Percentiles rank a stretch among this genome's conserved stretches.
phyloP scores from a whole-genome alignment of 2,888 invertebrate genomes.

The Sinhomidia bicolor region DNA sequence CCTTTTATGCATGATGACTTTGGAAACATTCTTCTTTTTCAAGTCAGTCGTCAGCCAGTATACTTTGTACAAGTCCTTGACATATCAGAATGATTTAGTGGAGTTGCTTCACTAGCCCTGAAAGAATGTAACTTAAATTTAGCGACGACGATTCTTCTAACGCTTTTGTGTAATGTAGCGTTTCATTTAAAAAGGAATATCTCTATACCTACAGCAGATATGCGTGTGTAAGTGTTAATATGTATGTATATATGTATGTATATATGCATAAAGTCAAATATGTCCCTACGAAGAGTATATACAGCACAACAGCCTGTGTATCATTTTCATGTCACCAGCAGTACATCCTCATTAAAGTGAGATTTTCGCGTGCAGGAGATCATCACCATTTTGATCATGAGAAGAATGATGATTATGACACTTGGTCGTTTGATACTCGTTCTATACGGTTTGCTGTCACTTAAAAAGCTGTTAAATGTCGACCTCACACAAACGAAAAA shows the following conservation, averaged over 20 bases:
- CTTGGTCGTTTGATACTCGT: not conserved
- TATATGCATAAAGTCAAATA: not conserved
- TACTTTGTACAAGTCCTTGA: constrained; percentile 31
- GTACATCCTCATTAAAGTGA: constrained; percentile 80
- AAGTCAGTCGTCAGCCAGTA: not conserved
- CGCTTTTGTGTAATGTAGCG: not conserved
- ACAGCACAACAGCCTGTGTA: constrained; percentile 59
- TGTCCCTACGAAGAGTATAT: not conserved
- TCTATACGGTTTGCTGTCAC: constrained; percentile 18
- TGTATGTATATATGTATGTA: not conserved
- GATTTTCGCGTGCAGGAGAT: constrained; percentile 70
- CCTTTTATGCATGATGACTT: not conserved
- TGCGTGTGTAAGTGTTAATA: not conserved
- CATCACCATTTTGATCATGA: constrained; percentile 46
- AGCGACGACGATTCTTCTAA: not conserved
- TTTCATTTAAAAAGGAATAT: not conserved
- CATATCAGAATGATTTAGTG: constrained; percentile 57
- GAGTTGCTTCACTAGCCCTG: constrained; percentile 44
- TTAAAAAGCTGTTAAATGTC: constrained; percentile 38
- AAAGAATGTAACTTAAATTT: constrained; percentile 1
- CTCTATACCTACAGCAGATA: not conserved
- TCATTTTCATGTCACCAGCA: constrained; percentile 80
- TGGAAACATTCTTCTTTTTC: constrained; percentile 2
- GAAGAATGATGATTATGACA: constrained; percentile 34
- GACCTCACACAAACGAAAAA: constrained; percentile 66